These are phyloP conservation scores for Zosterops japonicus DNA, from an alignment of 2,113 vertebrate species.

Conservation along the genomic window DNA sequence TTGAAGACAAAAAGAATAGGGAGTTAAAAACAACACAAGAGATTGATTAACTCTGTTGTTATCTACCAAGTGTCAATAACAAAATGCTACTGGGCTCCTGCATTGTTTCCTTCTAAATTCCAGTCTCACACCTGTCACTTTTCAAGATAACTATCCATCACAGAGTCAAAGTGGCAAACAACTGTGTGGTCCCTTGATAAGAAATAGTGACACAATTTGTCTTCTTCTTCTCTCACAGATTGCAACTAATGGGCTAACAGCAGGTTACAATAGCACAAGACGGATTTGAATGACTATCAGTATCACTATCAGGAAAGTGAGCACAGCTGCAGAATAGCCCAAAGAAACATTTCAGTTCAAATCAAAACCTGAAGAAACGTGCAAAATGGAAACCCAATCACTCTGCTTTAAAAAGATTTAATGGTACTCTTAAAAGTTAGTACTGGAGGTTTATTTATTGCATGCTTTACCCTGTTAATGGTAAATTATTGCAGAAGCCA, in stretches of 20 bases:
- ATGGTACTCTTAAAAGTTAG: slow-evolving; percentile 61
- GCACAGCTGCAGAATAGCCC: slow-evolving; percentile 62
- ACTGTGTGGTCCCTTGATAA: slow-evolving; percentile 96
- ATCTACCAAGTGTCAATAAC: slow-evolving; percentile 90
- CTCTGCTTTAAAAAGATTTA: slow-evolving; percentile 16
- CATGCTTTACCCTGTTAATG: neutral
- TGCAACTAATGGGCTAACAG: slow-evolving; percentile 79
- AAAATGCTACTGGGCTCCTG: slow-evolving; percentile 82
- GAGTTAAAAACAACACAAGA: slow-evolving; percentile 76
- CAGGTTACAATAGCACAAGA: slow-evolving; percentile 73
- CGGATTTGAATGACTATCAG: slow-evolving; percentile 60
- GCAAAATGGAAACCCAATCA: slow-evolving; percentile 62
- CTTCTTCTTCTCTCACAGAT: slow-evolving; percentile 88
- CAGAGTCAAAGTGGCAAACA: slow-evolving; percentile 87
- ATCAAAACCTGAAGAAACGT: slow-evolving; percentile 50
- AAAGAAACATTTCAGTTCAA: slow-evolving; percentile 57
- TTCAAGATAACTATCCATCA: slow-evolving; percentile 96
- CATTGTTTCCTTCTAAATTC: slow-evolving; percentile 79
- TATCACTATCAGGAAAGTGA: slow-evolving; percentile 15
- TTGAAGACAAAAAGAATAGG: slow-evolving; percentile 75
- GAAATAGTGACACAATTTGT: slow-evolving; percentile 92
- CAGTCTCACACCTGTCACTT: slow-evolving; percentile 87
- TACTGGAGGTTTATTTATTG: slow-evolving; percentile 32
- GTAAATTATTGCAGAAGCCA: neutral
- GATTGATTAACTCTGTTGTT: slow-evolving; percentile 88